Percentiles rank a stretch among this genome's conserved stretches.
phyloP scores from a whole-genome alignment of 2,888 invertebrate genomes.

The Sarcophaga variegata region DNA sequence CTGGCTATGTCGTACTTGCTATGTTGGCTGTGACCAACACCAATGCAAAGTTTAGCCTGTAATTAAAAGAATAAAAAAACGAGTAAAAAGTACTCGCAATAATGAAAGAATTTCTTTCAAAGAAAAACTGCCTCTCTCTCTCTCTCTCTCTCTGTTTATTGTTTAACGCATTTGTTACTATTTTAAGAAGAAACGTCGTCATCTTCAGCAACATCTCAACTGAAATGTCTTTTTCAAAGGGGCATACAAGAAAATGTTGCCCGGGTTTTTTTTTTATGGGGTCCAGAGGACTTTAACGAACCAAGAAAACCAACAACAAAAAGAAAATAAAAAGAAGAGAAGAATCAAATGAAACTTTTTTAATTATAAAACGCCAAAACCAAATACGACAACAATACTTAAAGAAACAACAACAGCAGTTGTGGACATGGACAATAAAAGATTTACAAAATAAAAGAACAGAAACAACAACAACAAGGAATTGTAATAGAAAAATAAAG shows the following conservation, averaged over 20 bases:
- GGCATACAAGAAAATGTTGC: not conserved
- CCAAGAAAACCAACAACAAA: slow-evolving; percentile 80
- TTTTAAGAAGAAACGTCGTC: slow-evolving; percentile 63
- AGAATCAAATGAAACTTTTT: slow-evolving; percentile 80
- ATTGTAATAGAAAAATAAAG: not conserved
- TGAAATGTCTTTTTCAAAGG: not conserved
- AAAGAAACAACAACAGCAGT: slow-evolving; percentile 48
- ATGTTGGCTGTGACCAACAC: too few species aligned
- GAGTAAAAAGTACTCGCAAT: not conserved
- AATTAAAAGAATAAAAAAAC: slow-evolving; percentile 26
- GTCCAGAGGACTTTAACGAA: slow-evolving; percentile 76
- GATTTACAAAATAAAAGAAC: slow-evolving; percentile 13
- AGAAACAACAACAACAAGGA: slow-evolving; percentile 41
- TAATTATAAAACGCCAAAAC: slow-evolving; percentile 77
- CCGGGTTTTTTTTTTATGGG: slow-evolving; percentile 54
- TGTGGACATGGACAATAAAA: not conserved
- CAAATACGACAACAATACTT: slow-evolving; percentile 61
- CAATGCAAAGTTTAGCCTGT: not conserved
- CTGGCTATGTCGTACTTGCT: not conserved
- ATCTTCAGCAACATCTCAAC: slow-evolving; percentile 71
- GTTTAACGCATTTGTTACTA: slow-evolving; percentile 45
- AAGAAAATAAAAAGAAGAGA: not conserved
- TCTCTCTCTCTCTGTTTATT: slow-evolving; percentile 15
- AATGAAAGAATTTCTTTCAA: slow-evolving; percentile 39
- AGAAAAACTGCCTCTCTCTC: slow-evolving; percentile 22